Percentiles rank a stretch among this genome's conserved stretches.
These are phyloP conservation scores for Caenorhabditis sp. DNA, from an alignment of 2,888 invertebrate species.

Conservation along the genomic window DNA sequence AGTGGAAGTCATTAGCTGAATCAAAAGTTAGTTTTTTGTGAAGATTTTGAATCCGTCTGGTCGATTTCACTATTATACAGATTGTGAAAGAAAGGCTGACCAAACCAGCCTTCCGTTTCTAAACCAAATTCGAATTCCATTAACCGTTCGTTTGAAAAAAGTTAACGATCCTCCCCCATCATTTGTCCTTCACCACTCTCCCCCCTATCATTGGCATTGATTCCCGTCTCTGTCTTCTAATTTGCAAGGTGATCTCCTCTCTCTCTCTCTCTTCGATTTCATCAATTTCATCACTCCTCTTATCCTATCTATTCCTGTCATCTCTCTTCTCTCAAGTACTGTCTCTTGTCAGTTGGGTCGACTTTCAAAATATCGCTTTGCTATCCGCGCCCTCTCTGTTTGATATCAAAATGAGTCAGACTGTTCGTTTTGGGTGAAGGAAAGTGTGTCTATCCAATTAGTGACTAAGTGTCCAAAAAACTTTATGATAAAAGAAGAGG, in stretches of 20 bases:
- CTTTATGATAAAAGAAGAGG: neutral
- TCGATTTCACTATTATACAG: too few species aligned
- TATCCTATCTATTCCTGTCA: constrained; percentile 21
- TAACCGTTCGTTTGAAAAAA: constrained; percentile 15
- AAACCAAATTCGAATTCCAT: neutral
- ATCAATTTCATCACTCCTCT: constrained; percentile 33
- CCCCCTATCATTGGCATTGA: constrained; percentile 28
- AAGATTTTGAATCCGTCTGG: too few species aligned
- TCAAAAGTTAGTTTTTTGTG: too few species aligned
- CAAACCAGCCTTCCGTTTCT: too few species aligned
- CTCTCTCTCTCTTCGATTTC: neutral
- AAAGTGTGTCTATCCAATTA: constrained; percentile 51
- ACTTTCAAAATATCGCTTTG: constrained; percentile 30
- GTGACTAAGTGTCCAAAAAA: constrained; percentile 45
- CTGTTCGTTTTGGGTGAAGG: constrained; percentile 16
- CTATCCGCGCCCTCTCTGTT: constrained; percentile 7
- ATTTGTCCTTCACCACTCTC: constrained; percentile 13
- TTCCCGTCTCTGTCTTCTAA: constrained; percentile 15
- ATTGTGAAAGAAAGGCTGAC: too few species aligned
- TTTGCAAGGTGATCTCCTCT: constrained; percentile 27
- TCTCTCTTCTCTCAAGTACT: constrained; percentile 35
- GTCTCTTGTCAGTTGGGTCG: constrained; percentile 14
- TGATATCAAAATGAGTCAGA: constrained; percentile 32
- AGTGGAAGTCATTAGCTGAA: too few species aligned
- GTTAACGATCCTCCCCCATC: constrained; percentile 23